Evolutionary conservation across 2,888 invertebrate genomes (phyloP).

Genomic region (Yponomeuta malinellus): DNA sequence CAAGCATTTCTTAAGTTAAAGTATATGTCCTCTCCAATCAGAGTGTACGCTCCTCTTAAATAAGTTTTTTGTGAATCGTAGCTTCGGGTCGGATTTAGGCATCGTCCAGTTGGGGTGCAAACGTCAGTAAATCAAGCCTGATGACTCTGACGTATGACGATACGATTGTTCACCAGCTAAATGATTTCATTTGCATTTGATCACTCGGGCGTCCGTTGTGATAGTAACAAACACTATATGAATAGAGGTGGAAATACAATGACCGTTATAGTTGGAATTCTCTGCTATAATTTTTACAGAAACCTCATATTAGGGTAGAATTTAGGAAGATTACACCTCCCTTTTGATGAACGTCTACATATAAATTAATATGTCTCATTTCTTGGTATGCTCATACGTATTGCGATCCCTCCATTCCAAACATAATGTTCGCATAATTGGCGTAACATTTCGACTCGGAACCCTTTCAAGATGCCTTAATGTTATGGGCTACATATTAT

Average conservation of each 20-base stretch:
- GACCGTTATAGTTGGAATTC: neutral
- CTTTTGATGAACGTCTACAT: neutral
- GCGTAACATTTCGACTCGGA: constrained; percentile 72
- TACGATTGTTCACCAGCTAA: constrained; percentile 66
- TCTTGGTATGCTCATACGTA: constrained; percentile 29
- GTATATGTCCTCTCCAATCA: too few relatives aligned
- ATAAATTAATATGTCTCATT: constrained; percentile 23
- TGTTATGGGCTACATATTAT: constrained; percentile 72
- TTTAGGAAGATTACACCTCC: neutral
- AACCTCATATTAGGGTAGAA: neutral
- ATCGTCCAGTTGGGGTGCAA: constrained; percentile 29
- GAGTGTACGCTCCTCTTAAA: too few relatives aligned
- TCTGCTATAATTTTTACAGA: neutral
- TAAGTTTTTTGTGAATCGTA: neutral
- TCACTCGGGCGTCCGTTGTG: constrained; percentile 65
- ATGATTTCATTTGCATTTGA: constrained; percentile 72
- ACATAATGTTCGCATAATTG: constrained; percentile 74
- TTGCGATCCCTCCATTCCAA: constrained; percentile 59
- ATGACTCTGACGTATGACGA: constrained; percentile 62
- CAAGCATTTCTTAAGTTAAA: too few relatives aligned
- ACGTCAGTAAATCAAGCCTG: constrained; percentile 41
- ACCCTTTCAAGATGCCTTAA: constrained; percentile 72
- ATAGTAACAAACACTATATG: constrained; percentile 39
- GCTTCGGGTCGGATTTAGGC: neutral
- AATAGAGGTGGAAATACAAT: neutral